Evolutionary conservation across 2,888 invertebrate genomes (phyloP).

Genomic region (Callyntrura sp.): DNA sequence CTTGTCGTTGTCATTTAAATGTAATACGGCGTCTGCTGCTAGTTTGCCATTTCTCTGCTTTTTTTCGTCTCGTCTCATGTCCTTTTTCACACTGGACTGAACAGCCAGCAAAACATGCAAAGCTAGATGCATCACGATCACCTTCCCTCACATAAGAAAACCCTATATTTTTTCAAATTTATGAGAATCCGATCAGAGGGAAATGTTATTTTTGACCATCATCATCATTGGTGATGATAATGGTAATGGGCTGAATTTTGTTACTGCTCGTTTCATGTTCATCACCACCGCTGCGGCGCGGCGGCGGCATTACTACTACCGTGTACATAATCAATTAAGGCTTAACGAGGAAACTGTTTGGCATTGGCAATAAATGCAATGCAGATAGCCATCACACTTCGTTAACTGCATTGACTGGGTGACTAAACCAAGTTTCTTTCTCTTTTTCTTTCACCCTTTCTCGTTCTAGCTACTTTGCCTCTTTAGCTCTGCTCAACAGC

Average conservation of each 20-base stretch:
- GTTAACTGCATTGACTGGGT: conserved; percentile 64
- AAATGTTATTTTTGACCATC: conserved; percentile 33
- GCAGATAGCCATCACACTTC: conserved; percentile 66
- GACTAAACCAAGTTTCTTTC: conserved; percentile 47
- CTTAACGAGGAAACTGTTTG: conserved; percentile 48
- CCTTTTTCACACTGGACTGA: not conserved
- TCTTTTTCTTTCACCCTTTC: not conserved
- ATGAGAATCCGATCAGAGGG: not conserved
- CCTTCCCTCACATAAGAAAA: no score
- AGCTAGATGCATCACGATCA: not conserved
- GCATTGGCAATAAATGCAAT: conserved; percentile 59
- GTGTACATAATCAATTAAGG: conserved; percentile 66
- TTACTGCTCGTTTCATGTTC: conserved; percentile 35
- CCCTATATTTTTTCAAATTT: no score
- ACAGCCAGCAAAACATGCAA: not conserved
- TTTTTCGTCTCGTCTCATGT: not conserved
- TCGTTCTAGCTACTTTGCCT: not conserved
- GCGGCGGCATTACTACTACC: not conserved
- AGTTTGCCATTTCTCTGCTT: not conserved
- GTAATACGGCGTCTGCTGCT: not conserved
- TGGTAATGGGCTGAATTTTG: conserved; percentile 26
- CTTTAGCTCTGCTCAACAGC: not conserved
- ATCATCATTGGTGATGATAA: not conserved
- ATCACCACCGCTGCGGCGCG: not conserved
- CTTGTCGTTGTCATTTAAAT: not conserved